Base-by-base conservation (phyloP, 2,113 vertebrate genomes). In the Sinocyclocheilus anshuiensis region DNA sequence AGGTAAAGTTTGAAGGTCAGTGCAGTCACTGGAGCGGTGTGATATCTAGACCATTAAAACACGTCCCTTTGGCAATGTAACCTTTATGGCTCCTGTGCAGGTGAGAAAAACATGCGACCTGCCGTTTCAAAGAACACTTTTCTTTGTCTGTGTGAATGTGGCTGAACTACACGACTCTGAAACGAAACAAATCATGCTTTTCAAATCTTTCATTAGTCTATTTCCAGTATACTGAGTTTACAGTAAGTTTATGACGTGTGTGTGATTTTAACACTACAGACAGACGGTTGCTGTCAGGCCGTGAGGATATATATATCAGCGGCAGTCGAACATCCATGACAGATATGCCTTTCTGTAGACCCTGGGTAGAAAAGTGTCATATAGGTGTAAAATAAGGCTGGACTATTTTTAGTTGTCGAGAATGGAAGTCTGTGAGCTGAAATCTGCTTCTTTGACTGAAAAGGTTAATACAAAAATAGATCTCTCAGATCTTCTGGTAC, bases 41-140 rank as follows among this genome's bases (percentile, higher is more conserved):
- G 82, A 86, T 50, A 84, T 81, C 71, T 83, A 67, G 84, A 84
- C 91, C 81, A 80, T 91, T 90, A 87, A 85, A 67, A 81, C 75
- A 81, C 63, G n/a, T 87, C 85, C 85, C 85, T 87, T 87, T 84
- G 89, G 83, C 91, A 59, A 71, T 88, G 90, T 90, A 87, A 90
- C 84, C 90, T 86, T 80, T 71, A 89, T 84, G 55, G 80, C 57
- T 87, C 80, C 86, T 77, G 87, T 87, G 15, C 87, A 92, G 93
- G 92, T 91, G 92, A 93, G 91, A 92, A 88, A 87, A 82, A 72
- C 86, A 91, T 86, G 86, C 90, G 92, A 92, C 93, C 92, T 83
- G 89, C 87, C 89, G 92, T 86, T 88, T 61, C 50, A 88, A 53
- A 91, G 87, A 90, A 88, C 86, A 81, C 90, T 92, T 92, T 90